Base-by-base conservation (phyloP, 2,113 vertebrate genomes). In the Promerops cafer region DNA sequence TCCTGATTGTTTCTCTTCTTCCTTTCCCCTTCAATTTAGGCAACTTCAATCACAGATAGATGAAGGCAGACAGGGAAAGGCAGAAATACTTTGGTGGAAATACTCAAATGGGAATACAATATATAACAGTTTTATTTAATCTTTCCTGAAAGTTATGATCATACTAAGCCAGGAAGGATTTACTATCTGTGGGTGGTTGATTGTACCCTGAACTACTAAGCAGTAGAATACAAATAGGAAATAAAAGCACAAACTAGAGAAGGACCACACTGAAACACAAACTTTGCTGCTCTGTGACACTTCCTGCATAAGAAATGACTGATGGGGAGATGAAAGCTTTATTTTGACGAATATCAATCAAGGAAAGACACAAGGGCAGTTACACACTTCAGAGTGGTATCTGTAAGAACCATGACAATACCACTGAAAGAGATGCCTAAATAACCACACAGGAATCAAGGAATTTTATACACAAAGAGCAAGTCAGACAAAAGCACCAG, bases 91-190 rank as follows among this genome's bases (percentile, higher is more conserved):
- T 69, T 47, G 70, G 64, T 91, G 61, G 90, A 90, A 96, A 90
- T 81, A 94, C 90, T 89, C 94, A 88, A 90, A 92, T 83, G 91
- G 94, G 87, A 97, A 94, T 94, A 83, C 23, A 89, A 37, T 49
- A 85, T 30, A 6, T 33, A 96, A 84, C 63, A 84, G 74, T 90
- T 92, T 83, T 91, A 96, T 94, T 96, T 96, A 95, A 96, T 92
- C 90, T 81, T 91, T 94, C 84, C 78, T 86, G 89, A 82, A 97
- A 93, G 81, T 91, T 90, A 92, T 93, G 94, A 94, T 89, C 87
- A 93, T 85, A 87, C 42, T 74, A 97, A 92, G 60, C 65, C 75
- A 96, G 83, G 64, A 88, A 94, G 57, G 81, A 93, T 94, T 95
- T 94, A 90, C 66, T 76, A 16, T 70, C 70, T 60, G 63, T 63